A percentile compares a stretch with the other conserved stretches of the same genome.
These are phyloP conservation scores for Podarcis raffonei DNA, from an alignment of 2,113 vertebrate species.

Conservation along the genomic window DNA sequence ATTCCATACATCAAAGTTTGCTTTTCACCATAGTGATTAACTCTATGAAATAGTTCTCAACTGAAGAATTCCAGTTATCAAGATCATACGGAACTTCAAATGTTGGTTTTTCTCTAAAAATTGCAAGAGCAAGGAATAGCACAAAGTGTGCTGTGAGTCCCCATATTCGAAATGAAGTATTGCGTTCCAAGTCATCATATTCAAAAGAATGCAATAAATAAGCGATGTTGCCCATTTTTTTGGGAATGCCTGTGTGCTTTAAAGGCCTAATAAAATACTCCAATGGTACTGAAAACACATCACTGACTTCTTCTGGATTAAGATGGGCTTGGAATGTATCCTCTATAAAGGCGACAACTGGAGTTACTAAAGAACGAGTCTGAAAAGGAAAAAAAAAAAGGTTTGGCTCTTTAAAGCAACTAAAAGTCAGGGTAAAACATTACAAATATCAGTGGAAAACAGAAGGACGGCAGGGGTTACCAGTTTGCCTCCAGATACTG, in stretches of 20 bases:
- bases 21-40: constrained; percentile 49
- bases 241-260: constrained; percentile 61
- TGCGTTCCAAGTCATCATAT: constrained; percentile 74
- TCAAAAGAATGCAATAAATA: constrained; percentile 75
- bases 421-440: neutral
- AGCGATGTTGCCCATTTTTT: neutral
- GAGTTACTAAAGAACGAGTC: constrained; percentile 82
- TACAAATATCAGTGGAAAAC: neutral
- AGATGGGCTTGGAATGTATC: constrained; percentile 80
- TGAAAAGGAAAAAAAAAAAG: constrained; percentile 56
- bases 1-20: constrained; percentile 78
- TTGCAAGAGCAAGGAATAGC: constrained; percentile 78
- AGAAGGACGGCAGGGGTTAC: neutral
- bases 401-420: neutral
- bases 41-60: constrained; percentile 61
- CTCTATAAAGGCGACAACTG: constrained; percentile 89
- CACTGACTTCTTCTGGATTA: constrained; percentile 88
- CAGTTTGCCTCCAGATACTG: no score
- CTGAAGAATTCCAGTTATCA: constrained; percentile 65
- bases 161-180: constrained; percentile 79
- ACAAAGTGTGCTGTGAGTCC: constrained; percentile 86
- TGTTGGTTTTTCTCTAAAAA: constrained; percentile 76
- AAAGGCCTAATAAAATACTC: constrained; percentile 81
- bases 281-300: constrained; percentile 87
- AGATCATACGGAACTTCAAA: constrained; percentile 82